Evolutionary conservation across 92 coral and sea anemone genomes (phyloP), one percentile per base, ranked within the genome.

Genomic region (Paragorgia papillata): DNA sequence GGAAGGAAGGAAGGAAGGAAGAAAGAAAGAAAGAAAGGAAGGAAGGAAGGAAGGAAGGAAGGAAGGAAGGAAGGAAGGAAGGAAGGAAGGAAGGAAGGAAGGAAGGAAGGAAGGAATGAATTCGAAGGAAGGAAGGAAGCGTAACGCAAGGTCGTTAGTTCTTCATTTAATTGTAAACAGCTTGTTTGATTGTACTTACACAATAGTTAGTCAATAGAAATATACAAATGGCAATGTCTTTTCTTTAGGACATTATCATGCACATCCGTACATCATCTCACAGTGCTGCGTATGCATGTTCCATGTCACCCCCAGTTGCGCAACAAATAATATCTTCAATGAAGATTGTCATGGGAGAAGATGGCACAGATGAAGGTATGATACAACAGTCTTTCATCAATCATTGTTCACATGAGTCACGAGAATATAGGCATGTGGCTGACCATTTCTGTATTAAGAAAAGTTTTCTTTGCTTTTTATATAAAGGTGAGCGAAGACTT

Each of bases 221-320:
- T n/a, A n/a, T n/a, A n/a, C n/a, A n/a, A n/a, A n/a, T n/a, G n/a
- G n/a, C n/a, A n/a, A n/a, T n/a, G n/a, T n/a, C n/a, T n/a, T n/a
- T n/a, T n/a, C n/a, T n/a, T n/a, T 76, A 93, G 97, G 96, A 88
- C 13, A 88, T 93, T 46, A 80, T 93, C 26, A 76, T 70, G 56
- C 97, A 93, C 74, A 88, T 93, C 41, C 82, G 97, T 17, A 90
- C 91, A 2, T 88, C 89, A 22, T 93, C 97, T 29, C 97, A 93
- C 83, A 90, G 97, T 81, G 97, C 97, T 7, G 96, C 93, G 0
- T 93, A 93, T 66, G 97, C 97, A n/a, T 88, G 91, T 7, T 93
- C 96, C 25, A 86, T 93, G 97, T 90, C 97, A 9, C 97, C 97
- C 0, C 97, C 97, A 24, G 97, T 93, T 15, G 91, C 76, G 12